Base-by-base conservation (phyloP, 2,797 vertebrate species). In the Geotrypetes seraphini region DNA sequence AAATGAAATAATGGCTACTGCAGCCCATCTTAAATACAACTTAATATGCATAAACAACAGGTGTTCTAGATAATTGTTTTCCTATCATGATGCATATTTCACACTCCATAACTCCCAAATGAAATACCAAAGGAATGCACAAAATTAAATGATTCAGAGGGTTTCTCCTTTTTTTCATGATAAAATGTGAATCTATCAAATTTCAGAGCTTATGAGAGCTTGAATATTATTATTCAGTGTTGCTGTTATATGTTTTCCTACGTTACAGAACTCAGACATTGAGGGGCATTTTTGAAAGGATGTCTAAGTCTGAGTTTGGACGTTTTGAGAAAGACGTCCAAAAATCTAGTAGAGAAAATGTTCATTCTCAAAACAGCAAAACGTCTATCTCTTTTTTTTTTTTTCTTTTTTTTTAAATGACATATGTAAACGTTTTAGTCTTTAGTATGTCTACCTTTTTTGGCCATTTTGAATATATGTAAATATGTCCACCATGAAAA, bases 31-130 rank as follows among this genome's bases (percentile, higher is more conserved):
- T 23, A 29, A 55, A 37, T 31, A 43, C 26, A 37, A n/a, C n/a
- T n/a, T n/a, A n/a, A 7, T 20, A 3, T 40, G 7, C 29, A 35
- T 36, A 36, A 50, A 53, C 59, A 71, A 63, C 60, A 73, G 64
- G 72, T 76, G 58, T 53, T 16, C 49, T 35, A 20, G 40, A 25
- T 67, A 73, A 71, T 69, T 73, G 62, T 76, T 72, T 69, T 64
- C 58, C 57, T 54, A 19, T 73, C 51, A 29, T 39, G 50, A 40
- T 60, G 50, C 35, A 7, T 69, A 69, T 73, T 74, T 78, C 66
- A 78, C 71, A 69, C 53, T 38, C 51, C 25, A 45, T 72, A 66
- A 59, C 62, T 63, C 60, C 49, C 63, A 59, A 71, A 66, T 63
- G 51, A 65, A 78, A 66, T 65, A 53, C 42, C 51, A 55, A 63